Evolutionary conservation across 1,140 invertebrate genomes (phyloP).

Genomic region (Cotesia chilonis): DNA sequence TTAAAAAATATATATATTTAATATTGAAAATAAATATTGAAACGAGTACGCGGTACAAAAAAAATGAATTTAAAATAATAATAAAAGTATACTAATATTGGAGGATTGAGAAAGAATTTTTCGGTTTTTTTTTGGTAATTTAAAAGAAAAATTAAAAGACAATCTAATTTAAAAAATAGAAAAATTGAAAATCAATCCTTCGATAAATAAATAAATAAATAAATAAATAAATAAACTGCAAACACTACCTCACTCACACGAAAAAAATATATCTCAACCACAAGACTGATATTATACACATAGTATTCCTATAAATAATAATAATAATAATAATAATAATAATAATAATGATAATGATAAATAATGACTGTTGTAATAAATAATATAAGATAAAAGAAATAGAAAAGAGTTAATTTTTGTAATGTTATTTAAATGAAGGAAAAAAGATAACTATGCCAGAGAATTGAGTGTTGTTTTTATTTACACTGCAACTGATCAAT

Average conservation of each 20-base stretch:
- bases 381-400: slow-evolving; percentile 22
- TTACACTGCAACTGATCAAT: too few species aligned
- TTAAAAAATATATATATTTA: slow-evolving; percentile 5
- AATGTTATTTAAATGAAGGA: too few species aligned
- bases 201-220: slow-evolving; percentile 37
- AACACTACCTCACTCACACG: slow-evolving; percentile 66
- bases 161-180: not conserved
- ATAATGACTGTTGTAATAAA: too few species aligned
- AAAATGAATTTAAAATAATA: slow-evolving; percentile 39
- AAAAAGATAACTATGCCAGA: too few species aligned
- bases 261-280: slow-evolving; percentile 65
- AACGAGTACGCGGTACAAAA: slow-evolving; percentile 62
- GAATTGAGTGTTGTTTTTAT: too few species aligned
- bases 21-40: slow-evolving; percentile 18
- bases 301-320: slow-evolving; percentile 63
- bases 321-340: slow-evolving; percentile 38
- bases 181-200: too few species aligned
- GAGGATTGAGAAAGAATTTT: slow-evolving; percentile 22
- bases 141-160: too few species aligned
- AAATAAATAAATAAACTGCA: slow-evolving; percentile 52
- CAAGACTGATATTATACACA: slow-evolving; percentile 65
- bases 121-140: too few species aligned
- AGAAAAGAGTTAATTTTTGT: not conserved
- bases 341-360: slow-evolving; percentile 9
- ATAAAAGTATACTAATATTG: slow-evolving; percentile 57